Base-by-base conservation (phyloP, 2,888 invertebrate genomes). In the Clostera curtula region DNA sequence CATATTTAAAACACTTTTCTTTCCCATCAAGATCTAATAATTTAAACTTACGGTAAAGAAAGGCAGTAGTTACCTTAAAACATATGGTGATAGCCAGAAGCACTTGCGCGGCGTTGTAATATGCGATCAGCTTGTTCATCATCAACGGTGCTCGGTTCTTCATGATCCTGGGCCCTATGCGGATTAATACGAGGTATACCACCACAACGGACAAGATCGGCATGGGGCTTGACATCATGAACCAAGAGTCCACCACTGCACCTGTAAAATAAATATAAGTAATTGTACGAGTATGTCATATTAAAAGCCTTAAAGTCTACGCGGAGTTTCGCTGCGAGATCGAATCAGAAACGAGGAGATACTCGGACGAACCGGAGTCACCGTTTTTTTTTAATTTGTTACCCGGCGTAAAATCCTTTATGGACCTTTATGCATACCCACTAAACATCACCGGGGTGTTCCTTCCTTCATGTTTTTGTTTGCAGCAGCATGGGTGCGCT, bases 41-140 rank as follows among this genome's bases (percentile, higher is more conserved):
- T n/a, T n/a, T n/a, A n/a, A n/a, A 27, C 16, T 21, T 2, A 5
- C 6, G n/a, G 24, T 10, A 26, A 10, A 10, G 17, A 13, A 13
- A 0, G 11, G 6, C 6, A 24, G 6, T 14, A 26, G 30, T 45
- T 37, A 83, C 82, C 72, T 83, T 83, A 29, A 63, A 47, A 55
- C 77, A 79, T 37, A 83, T 66, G 49, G 65, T 63, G 5, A 56
- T 44, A 0, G 95, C 96, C 56, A 96, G 88, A 11, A 92, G 36
- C 1, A 97, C 96, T 88, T 97, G 96, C 28, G 91, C 88, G 3
- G 91, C 91, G 62, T 97, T 97, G 63, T 97, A 97, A 20, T 88
- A 83, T 12, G 95, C 88, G 69, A 96, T 85, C 1, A 92, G 60
- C 16, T 85, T 86, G 49, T 92, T 89, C 34, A 96, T 75, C 47